A percentile compares a stretch with the other conserved stretches of the same genome.
These are phyloP conservation scores for Alloplasta piceator DNA, from an alignment of 2,888 invertebrate species.

Conservation along the genomic window DNA sequence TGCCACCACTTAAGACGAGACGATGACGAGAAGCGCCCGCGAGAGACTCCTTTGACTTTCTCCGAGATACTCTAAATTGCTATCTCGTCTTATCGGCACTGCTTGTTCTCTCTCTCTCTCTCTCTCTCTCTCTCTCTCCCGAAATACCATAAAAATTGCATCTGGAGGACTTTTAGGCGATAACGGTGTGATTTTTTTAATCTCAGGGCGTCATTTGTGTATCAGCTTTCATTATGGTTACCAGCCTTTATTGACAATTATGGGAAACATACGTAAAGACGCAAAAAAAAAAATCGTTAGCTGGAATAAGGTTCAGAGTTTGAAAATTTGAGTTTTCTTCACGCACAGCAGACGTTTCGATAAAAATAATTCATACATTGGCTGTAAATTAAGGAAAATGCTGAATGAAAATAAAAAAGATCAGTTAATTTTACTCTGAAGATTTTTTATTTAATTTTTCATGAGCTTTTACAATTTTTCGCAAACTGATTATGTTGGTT, in stretches of 20 bases:
- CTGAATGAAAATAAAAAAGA: no score
- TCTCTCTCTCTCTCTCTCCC: neutral
- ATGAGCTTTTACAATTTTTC: no score
- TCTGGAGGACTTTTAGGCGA: constrained; percentile 19
- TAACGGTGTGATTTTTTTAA: neutral
- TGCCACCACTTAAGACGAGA: constrained; percentile 57
- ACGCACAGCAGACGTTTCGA: no score
- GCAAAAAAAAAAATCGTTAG: no score
- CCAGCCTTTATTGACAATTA: constrained; percentile 18
- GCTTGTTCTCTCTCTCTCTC: neutral
- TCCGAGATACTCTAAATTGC: neutral
- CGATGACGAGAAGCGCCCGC: constrained; percentile 33
- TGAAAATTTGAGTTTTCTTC: no score
- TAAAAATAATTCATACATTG: no score
- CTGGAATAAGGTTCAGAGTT: no score
- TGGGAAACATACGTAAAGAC: constrained; percentile 30
- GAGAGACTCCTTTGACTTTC: constrained; percentile 33
- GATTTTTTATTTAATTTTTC: neutral
- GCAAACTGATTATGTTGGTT: neutral
- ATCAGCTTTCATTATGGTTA: neutral
- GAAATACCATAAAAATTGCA: constrained; percentile 34
- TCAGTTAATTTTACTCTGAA: neutral
- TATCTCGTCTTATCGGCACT: constrained; percentile 25
- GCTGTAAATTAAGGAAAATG: no score
- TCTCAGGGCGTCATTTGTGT: constrained; percentile 1